A percentile compares a stretch with the other conserved stretches of the same genome.
Conservation (phyloP, 2,888 invertebrate genomes). For the Pammene aurita region DNA sequence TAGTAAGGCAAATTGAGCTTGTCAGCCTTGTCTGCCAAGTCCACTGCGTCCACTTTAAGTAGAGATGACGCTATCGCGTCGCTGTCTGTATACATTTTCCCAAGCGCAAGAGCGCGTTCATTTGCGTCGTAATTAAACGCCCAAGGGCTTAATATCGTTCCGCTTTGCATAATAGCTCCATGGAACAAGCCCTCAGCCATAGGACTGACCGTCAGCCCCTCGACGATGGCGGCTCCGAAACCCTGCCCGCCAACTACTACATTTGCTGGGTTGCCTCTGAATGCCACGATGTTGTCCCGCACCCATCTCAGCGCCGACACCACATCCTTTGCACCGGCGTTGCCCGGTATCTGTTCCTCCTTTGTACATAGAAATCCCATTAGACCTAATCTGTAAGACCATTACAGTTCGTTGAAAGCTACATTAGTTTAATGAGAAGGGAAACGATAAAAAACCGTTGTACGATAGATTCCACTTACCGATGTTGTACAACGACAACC, state of each 20-base stretch:
- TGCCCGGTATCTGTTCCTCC: slow-evolving; percentile 68
- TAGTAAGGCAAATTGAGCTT: slow-evolving; percentile 63
- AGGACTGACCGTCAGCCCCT: slow-evolving; percentile 62
- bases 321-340: slow-evolving; percentile 71
- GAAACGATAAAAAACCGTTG: too few relatives aligned
- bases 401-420: too few relatives aligned
- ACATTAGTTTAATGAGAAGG: too few relatives aligned
- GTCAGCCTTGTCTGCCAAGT: slow-evolving; percentile 56
- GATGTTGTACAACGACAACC: slow-evolving; percentile 67
- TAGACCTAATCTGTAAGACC: slow-evolving; percentile 62
- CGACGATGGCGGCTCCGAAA: slow-evolving; percentile 72
- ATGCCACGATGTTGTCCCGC: slow-evolving; percentile 73
- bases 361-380: slow-evolving; percentile 68
- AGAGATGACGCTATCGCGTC: slow-evolving; percentile 49
- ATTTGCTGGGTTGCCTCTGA: slow-evolving; percentile 68
- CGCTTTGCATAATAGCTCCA: slow-evolving; percentile 73
- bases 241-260: slow-evolving; percentile 71
- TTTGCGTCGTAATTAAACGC: slow-evolving; percentile 71
- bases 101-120: slow-evolving; percentile 57
- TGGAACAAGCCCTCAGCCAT: slow-evolving; percentile 64
- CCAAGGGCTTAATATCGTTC: slow-evolving; percentile 70
- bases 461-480: slow-evolving; percentile 50
- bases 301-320: slow-evolving; percentile 71
- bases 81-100: slow-evolving; percentile 46
- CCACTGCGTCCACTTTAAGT: slow-evolving; percentile 51